These are phyloP conservation scores for Rachycentron canadum DNA, from an alignment of 2,797 vertebrate genomes.

Conservation along the genomic window DNA sequence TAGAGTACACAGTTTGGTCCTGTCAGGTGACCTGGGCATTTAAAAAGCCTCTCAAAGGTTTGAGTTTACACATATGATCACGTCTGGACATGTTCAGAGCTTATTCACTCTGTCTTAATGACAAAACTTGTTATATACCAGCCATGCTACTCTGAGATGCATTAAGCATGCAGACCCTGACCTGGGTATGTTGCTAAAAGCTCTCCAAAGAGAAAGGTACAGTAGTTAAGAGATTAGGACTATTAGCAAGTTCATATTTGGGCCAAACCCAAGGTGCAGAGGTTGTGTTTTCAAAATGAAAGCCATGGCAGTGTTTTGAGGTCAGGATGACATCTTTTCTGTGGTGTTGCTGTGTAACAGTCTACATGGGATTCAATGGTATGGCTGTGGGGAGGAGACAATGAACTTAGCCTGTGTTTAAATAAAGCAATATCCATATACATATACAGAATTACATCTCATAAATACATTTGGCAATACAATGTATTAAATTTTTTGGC, in stretches of 20 bases:
- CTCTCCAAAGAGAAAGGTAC: constrained; percentile 61
- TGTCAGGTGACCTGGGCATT: constrained; percentile 27
- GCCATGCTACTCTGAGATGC: constrained; percentile 79
- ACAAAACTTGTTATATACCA: constrained; percentile 67
- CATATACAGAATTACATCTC: constrained; percentile 83
- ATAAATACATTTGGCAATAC: constrained; percentile 87
- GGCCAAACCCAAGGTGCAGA: constrained; percentile 58
- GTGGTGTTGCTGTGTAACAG: constrained; percentile 71
- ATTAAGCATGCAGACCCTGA: constrained; percentile 73
- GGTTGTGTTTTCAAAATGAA: constrained; percentile 54
- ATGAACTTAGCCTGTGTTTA: constrained; percentile 72
- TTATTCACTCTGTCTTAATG: constrained; percentile 62
- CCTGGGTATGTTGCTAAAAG: constrained; percentile 65
- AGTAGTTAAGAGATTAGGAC: constrained; percentile 56
- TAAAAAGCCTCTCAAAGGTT: constrained; percentile 28
- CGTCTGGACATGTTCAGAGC: constrained; percentile 60
- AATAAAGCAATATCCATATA: constrained; percentile 80
- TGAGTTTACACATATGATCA: constrained; percentile 30
- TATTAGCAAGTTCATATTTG: constrained; percentile 57
- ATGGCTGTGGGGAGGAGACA: constrained; percentile 57
- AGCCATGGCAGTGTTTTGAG: constrained; percentile 72
- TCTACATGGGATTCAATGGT: constrained; percentile 67
- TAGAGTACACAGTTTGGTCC: constrained; percentile 53
- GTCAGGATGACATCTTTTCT: constrained; percentile 64
- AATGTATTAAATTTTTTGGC: constrained; percentile 77